Percentiles rank a stretch among this genome's conserved stretches.
Evolutionary conservation across 2,797 vertebrate species (phyloP).

Genomic region (Calcarius lapponicus): DNA sequence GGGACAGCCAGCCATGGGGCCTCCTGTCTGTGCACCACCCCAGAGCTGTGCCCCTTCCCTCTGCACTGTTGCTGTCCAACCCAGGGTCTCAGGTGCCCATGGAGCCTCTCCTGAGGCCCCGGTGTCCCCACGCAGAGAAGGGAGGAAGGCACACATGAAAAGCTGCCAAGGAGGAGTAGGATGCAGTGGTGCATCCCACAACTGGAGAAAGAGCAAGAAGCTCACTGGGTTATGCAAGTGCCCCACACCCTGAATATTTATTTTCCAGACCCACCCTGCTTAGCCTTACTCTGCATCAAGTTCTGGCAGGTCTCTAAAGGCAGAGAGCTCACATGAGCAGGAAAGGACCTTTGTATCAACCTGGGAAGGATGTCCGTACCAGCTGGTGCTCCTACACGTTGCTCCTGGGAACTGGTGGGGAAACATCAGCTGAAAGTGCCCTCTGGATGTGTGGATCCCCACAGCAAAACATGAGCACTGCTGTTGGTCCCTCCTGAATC

Average conservation of each 20-base stretch:
- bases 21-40: rapidly evolving
- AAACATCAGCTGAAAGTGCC: background rate
- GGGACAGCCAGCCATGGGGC: rapidly evolving
- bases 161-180: background rate
- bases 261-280: background rate
- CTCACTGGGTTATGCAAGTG: background rate
- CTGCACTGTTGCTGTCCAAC: background rate
- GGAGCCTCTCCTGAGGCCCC: background rate
- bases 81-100: rapidly evolving
- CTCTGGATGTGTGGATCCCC: background rate
- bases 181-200: background rate
- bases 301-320: background rate
- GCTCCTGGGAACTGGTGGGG: background rate
- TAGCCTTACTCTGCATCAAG: background rate
- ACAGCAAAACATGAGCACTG: rapidly evolving
- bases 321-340: background rate
- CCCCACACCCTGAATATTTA: background rate
- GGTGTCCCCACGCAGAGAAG: background rate
- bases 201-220: background rate
- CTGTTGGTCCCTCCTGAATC: background rate
- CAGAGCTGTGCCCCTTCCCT: background rate
- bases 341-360: background rate
- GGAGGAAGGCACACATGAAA: background rate
- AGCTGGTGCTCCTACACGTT: background rate
- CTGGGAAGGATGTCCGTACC: rapidly evolving